A percentile compares a stretch with the other conserved stretches of the same genome.
These are phyloP conservation scores for Etia nguti DNA, from an alignment of 2,113 vertebrate species.

Conservation along the genomic window DNA sequence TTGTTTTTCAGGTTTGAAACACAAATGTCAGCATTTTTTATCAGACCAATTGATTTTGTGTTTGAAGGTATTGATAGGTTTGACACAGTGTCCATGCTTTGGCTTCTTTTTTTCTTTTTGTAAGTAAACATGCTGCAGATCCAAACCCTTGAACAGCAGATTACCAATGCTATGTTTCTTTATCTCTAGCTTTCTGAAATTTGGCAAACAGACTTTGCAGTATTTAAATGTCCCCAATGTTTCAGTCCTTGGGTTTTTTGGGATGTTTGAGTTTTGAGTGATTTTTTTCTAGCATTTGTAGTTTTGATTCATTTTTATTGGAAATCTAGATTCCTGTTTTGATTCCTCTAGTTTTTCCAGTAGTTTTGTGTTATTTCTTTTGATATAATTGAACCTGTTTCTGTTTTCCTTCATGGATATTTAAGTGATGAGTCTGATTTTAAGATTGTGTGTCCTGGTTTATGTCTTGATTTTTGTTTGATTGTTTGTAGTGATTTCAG, in stretches of 20 bases:
- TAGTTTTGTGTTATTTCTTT: background rate
- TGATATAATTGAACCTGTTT: background rate
- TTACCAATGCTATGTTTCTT: background rate
- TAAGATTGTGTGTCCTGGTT: background rate
- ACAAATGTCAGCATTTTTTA: background rate
- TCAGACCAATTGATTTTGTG: background rate
- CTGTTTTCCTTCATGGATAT: background rate
- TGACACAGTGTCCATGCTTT: background rate
- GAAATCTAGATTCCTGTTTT: background rate
- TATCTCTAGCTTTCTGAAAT: background rate
- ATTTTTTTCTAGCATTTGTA: background rate
- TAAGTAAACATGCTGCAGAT: background rate
- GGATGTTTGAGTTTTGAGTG: background rate
- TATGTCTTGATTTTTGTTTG: background rate
- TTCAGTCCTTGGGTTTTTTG: background rate
- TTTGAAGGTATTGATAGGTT: background rate
- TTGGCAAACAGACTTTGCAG: background rate
- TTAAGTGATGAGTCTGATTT: background rate
- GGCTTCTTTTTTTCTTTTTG: background rate
- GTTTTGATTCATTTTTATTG: background rate
- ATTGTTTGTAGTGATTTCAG: background rate
- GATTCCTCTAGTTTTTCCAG: background rate
- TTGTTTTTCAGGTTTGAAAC: background rate
- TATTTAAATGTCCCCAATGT: background rate
- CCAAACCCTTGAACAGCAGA: background rate